Evolutionary conservation across 2,888 invertebrate species (phyloP), one percentile per base, ranked within the genome.

Genomic region (Drosophila kanekoi): DNA sequence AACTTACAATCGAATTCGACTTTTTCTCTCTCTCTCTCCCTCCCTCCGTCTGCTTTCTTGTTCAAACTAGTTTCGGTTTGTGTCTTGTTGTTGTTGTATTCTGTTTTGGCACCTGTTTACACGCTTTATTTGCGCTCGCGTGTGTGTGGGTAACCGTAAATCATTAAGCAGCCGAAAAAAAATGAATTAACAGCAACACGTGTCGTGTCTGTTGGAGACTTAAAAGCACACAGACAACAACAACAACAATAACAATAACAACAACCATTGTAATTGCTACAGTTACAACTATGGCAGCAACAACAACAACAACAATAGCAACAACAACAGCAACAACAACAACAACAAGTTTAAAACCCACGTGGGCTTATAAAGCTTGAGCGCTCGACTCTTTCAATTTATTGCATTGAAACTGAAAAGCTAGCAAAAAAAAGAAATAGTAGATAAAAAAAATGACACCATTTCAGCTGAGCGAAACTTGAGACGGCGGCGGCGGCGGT

Each of bases 41-140:
- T 5, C 23, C 0, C 23, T 51, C 20, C 35, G 23, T 23, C 8
- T 18, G 33, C 9, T 48, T 20, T 52, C 23, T 60, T 65, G 59
- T 41, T 65, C 53, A 65, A 75, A 77, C 75, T 66, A 65, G 72
- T 85, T 77, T 69, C 43, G 44, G 28, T 62, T 66, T 63, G 37
- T 49, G 40, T 63, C n/a, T n/a, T n/a, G 59, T 54, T 44, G 51
- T 66, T 60, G 69, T 67, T 68, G 60, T 57, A 79, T 60, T 66
- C 48, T 67, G 68, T 69, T 76, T 76, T 73, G 71, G 70, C 82
- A 82, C 82, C 82, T 82, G 85, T 79, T 85, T 71, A 79, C 74
- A 77, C 73, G 72, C 57, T 53, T 72, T 59, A 64, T 66, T 32
- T 40, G 32, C 44, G 28, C 43, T 33, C 35, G 58, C 48, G 40